Evolutionary conservation across 2,113 vertebrate species (phyloP), one percentile per base, ranked within the genome.

Genomic region (Seriola dumerili): DNA sequence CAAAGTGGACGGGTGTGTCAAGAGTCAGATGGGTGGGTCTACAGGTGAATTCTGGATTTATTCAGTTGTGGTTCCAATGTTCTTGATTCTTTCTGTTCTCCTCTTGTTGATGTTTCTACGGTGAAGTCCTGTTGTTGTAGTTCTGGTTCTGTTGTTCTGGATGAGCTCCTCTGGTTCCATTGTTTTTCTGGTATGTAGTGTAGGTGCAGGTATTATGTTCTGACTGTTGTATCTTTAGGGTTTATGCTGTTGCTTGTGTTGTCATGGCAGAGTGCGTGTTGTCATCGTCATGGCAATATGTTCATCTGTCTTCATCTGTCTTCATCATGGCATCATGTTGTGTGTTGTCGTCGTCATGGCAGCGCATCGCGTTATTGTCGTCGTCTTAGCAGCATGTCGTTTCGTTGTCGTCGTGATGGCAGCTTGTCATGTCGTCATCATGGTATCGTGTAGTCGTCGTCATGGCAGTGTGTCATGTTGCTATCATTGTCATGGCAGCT

Each of bases 1-100:
- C 76, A 63, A 40, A 44, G 63, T 65, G 58, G 17, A 65, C n/a
- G 52, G 73, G 50, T 66, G 38, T 8, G 54, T 54, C 72, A 66
- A 29, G 54, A 50, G 34, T 76, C 9, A 40, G 5, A n/a, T 25
- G 29, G 44, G 42, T 58, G 29, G 8, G 40, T 62, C 77, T 57
- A 50, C 52, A 79, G 42, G 52, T 64, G 58, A 61, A 5, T 61
- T 58, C 29, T 34, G 25, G 58, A 34, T 61, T 34, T 61, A 16
- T 61, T 34, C 58, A 61, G 29, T 17, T 34, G 6, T 34, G 58
- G 25, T 61, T 58, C 57, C 12, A 58, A 12, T 29, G 25, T 23
- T 57, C 55, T 13, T 13, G 23, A 23, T 57, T 13, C 55, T 25
- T 1, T 54, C 6, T 7, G 48, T 2, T 52, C 6, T 52, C 50